Evolutionary conservation across 2,888 invertebrate genomes (phyloP), one percentile per base, ranked within the genome.

Genomic region (Drosophila antonietae): DNA sequence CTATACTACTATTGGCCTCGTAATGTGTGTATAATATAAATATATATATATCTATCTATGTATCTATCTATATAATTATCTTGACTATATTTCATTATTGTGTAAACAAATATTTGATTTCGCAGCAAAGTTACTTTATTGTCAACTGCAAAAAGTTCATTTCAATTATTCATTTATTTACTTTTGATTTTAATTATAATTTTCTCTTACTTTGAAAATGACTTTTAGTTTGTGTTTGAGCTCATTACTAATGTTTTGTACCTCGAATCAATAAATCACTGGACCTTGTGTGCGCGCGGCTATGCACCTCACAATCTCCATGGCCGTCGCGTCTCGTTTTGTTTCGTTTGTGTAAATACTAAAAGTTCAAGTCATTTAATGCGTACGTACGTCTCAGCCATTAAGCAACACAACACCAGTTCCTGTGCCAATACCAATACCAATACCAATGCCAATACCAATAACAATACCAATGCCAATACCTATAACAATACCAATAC

Each of bases 1-100:
- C 68, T 41, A 55, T 39, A 49, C 49, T 39, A 49, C 49, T 56
- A 85, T 85, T 85, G 88, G 88, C 85, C 88, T 85, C 83, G 80
- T 88, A 85, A 82, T 89, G 88, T 84, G 77, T 89, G 62, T 87
- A 64, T 65, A 71, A 23, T 67, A 58, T 57, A 51, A 37, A 53
- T 44, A 20, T 44, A 44, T 44, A 44, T 43, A 18, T 23, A 23
- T 53, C 4, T 53, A 39, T 39, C 23, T 53, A 37, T 23, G 23
- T 53, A 39, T 39, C 23, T 53, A 37, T 23, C 37, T 28, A 53
- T 23, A 20, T 58, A 56, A 51, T 52, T 69, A 73, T 71, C 65
- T 80, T 80, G 61, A 82, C 18, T 52, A 62, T 63, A 55, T 80
- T 51, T 52, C 33, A 70, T 67, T 75, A 75, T 33, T 53, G 51